Evolutionary conservation across 2,797 vertebrate genomes (phyloP), one percentile per base, ranked within the genome.

Genomic region (Champsocephalus esox): DNA sequence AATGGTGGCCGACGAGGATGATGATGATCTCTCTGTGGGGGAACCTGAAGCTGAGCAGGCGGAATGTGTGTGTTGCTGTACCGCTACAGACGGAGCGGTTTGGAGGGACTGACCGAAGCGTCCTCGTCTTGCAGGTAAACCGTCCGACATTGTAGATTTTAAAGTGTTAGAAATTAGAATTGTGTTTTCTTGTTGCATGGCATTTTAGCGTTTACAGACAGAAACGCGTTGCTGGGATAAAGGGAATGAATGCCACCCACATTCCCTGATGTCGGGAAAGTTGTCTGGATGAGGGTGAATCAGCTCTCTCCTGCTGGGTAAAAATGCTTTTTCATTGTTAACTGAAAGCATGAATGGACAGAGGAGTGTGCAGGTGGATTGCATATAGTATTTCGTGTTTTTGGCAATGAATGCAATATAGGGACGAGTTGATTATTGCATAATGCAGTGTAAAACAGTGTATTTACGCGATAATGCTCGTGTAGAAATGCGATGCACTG

Each of bases 241-340:
- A 52, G 77, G 56, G 45, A 70, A 44, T 32, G 65, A 66, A 75
- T 81, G 52, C 77, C 77, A 54, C 44, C 69, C 63, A 70, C 85
- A 75, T 88, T 88, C 82, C 75, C 67, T 51, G 73, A 85, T 86
- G 82, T 88, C 58, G 67, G 76, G 75, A 91, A 93, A 93, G 90
- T 92, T 91, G 75, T 54, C 21, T 59, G 82, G 75, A 84, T 58
- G 73, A 70, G 45, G 54, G 43, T 77, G 43, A 52, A 76, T 41
- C 16, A 58, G 46, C 54, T 45, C 24, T 45, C 3, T 19, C 17
- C 28, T 3, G 13, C 38, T 38, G 16, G 55, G 7, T n/a, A 12
- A 10, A 34, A 16, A 73, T 38, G 48, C 19, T 3, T 38, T 46
- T 57, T 58, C 21, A 17, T 12, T 0, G 3, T 6, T 16, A 44